Evolutionary conservation across 1,140 invertebrate species (phyloP).

Genomic region (Coptotermes formosanus): DNA sequence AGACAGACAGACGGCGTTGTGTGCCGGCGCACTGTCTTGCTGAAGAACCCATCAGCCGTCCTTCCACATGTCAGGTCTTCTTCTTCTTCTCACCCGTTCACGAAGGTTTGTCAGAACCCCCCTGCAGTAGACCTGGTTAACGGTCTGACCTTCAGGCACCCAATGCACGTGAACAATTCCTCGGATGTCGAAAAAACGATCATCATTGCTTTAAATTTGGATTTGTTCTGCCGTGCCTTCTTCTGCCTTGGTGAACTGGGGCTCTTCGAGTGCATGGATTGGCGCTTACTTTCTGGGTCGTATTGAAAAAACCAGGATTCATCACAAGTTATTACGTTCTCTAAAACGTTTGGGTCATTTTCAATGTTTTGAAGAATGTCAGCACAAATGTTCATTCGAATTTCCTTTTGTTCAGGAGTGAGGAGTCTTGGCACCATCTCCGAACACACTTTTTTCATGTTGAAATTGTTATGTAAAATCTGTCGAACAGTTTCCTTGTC

Average conservation of each 20-base stretch:
- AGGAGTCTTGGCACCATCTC: too few relatives aligned
- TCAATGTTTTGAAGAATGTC: conserved; percentile 33
- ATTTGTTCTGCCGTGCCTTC: conserved; percentile 21
- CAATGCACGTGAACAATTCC: conserved; percentile 15
- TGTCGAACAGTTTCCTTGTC: too few relatives aligned
- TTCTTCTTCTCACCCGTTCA: too few relatives aligned
- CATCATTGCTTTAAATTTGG: conserved; percentile 26
- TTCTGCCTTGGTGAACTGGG: conserved; percentile 23
- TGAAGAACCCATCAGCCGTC: conserved; percentile 33
- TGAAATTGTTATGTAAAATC: too few relatives aligned
- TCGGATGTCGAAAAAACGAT: background rate
- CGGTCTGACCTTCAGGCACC: conserved; percentile 24
- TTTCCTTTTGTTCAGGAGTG: too few relatives aligned
- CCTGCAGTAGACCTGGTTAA: background rate
- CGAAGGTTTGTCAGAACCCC: conserved; percentile 15
- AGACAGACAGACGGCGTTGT: too few relatives aligned
- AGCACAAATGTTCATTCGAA: conserved; percentile 33
- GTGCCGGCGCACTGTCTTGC: conserved; percentile 31
- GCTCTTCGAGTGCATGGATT: conserved; percentile 33
- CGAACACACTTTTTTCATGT: too few relatives aligned
- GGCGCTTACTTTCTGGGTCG: conserved; percentile 33
- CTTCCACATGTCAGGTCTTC: conserved; percentile 33
- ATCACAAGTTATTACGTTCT: conserved; percentile 34
- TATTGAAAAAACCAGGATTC: conserved; percentile 34
- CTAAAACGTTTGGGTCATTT: conserved; percentile 34